Base-by-base conservation (phyloP, 1,140 invertebrate genomes). In the Holotrichia oblita region DNA sequence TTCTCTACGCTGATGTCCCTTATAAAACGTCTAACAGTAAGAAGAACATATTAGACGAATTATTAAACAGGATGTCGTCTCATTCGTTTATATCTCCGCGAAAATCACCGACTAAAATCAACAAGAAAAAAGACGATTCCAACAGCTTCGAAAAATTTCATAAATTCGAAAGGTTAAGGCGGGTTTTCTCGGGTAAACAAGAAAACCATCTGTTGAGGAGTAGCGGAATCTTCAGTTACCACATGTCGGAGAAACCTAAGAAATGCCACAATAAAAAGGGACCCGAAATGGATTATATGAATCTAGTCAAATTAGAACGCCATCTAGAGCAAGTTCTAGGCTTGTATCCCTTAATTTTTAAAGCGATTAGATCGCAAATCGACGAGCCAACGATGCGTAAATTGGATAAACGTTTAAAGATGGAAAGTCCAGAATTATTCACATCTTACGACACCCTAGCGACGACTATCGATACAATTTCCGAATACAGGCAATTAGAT, bases 351-450 rank as follows among this genome's bases (percentile, higher is more conserved):
- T 24, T 40, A 7, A 55, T 76, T 27, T 76, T 41, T 22, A 76
- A 76, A 76, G 75, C 75, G 17, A 76, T 76, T n/a, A 20, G 75
- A 22, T 41, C 75, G 0, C 75, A 76, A 48, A 76, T 76, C 7
- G 75, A 76, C 42, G 41, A 76, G 9, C 14, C 17, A 0, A 76
- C 41, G 3, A 8, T 55, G 6, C 41, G 44, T 2, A 44, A 44
- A 20, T 42, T 48, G 6, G 44, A 48, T 20, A 48, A n/a, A 20
- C 14, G 41, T 2, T 27, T 48, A 7, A 76, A 76, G 24, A 20
- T 17, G 2, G 41, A 55, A 12, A 76, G 27, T 76, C 41, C 41
- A 7, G 44, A 44, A 10, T 76, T 48, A 6, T 76, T 48, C 27
- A n/a, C 75, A 0, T 76, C 75, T 27, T 17, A 76, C 14, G 44